Conservation (phyloP, 2,888 invertebrate genomes). For the Macrostomum cliftonense region DNA sequence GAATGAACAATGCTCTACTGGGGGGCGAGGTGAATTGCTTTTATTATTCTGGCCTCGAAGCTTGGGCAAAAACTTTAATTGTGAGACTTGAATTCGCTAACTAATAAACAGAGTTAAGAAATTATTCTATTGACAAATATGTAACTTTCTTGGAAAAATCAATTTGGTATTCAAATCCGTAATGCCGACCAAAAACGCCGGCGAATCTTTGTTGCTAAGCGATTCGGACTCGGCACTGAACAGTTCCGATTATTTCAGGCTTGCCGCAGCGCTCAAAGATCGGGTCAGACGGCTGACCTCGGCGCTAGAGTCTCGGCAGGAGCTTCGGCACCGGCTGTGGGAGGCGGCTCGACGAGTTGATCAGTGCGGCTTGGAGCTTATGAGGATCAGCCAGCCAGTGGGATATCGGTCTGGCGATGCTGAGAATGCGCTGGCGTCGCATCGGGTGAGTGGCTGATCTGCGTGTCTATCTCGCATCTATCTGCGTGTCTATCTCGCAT, state of each 20-base stretch:
- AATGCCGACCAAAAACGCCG: too few species aligned
- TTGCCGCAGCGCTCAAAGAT: neutral
- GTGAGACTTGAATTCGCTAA: too few species aligned
- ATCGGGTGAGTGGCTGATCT: conserved; percentile 23
- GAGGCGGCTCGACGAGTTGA: neutral
- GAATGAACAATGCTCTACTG: too few species aligned
- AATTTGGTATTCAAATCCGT: too few species aligned
- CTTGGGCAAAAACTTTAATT: too few species aligned
- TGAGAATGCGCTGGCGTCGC: conserved; percentile 47
- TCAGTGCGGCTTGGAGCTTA: conserved; percentile 43
- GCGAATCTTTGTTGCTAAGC: too few species aligned
- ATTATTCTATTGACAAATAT: too few species aligned
- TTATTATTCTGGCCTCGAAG: too few species aligned
- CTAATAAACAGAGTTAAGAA: too few species aligned
- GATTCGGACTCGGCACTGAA: neutral
- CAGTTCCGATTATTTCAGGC: neutral
- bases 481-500: too few species aligned
- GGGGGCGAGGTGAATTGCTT: too few species aligned
- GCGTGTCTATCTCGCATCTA: neutral
- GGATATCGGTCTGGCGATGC: conserved; percentile 73
- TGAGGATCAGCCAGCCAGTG: conserved; percentile 62
- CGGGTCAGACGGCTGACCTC: neutral
- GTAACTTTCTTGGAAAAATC: too few species aligned
- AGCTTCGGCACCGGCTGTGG: neutral
- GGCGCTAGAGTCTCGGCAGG: neutral